Evolutionary conservation across 1,140 invertebrate genomes (phyloP).

Genomic region (Trinorchestia longiramus): DNA sequence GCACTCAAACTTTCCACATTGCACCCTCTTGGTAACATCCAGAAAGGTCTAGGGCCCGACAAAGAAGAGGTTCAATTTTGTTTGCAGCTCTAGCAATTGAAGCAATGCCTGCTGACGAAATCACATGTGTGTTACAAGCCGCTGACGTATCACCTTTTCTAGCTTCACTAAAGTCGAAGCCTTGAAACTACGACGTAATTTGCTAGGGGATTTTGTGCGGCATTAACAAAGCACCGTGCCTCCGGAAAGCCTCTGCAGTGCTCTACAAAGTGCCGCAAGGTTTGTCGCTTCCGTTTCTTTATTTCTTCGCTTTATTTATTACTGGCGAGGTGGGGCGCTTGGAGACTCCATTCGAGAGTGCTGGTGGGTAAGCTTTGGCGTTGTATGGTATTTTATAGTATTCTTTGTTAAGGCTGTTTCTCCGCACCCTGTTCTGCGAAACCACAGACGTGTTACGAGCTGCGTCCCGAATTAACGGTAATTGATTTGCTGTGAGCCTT

Average conservation of each 20-base stretch:
- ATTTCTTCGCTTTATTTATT: not conserved
- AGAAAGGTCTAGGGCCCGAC: not conserved
- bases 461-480: not conserved
- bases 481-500: not conserved
- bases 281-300: not conserved
- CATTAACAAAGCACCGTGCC: not conserved
- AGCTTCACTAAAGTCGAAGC: conserved; percentile 6
- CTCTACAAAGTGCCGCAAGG: not conserved
- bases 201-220: not conserved
- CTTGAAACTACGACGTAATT: not conserved
- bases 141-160: not conserved
- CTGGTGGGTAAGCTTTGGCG: not conserved
- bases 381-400: not conserved
- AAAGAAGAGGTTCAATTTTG: not conserved
- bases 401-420: not conserved
- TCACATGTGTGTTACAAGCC: not conserved
- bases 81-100: not conserved
- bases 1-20: not conserved
- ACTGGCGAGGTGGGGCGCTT: not conserved
- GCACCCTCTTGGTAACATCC: not conserved
- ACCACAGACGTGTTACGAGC: not conserved
- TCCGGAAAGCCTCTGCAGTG: not conserved
- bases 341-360: not conserved
- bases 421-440: not conserved
- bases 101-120: not conserved